Evolutionary conservation across 1,140 invertebrate species (phyloP).

Genomic region (Temnothorax curvispinosus): DNA sequence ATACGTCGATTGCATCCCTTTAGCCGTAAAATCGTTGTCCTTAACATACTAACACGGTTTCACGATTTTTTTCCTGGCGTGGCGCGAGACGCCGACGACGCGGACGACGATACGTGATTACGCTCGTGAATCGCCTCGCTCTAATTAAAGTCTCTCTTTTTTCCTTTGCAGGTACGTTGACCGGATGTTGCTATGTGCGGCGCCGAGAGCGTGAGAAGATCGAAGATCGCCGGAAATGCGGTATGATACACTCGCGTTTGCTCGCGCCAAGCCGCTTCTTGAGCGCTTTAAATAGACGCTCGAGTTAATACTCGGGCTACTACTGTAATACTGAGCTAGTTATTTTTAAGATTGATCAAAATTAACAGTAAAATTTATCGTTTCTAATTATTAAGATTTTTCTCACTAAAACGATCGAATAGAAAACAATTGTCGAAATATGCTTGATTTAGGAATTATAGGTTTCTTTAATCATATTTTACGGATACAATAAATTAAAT

Average conservation of each 20-base stretch:
- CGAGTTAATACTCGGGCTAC: background rate
- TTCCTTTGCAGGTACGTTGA: slow-evolving; percentile 75
- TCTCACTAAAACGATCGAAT: background rate
- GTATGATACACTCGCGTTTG: slow-evolving; percentile 52
- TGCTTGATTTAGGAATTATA: background rate
- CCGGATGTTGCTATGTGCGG: slow-evolving; percentile 49
- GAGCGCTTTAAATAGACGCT: background rate
- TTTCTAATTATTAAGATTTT: no score
- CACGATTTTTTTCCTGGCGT: background rate
- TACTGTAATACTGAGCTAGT: background rate
- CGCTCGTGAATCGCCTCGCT: slow-evolving; percentile 51
- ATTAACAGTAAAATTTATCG: background rate
- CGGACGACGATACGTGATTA: slow-evolving; percentile 54
- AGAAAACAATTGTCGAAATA: slow-evolving; percentile 9
- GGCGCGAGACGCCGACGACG: slow-evolving; percentile 15
- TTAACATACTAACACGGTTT: slow-evolving; percentile 67
- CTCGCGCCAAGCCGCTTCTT: background rate
- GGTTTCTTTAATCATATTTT: background rate
- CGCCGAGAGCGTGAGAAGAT: slow-evolving; percentile 70
- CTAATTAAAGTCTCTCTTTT: slow-evolving; percentile 70
- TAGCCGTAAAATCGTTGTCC: background rate
- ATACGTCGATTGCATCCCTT: background rate
- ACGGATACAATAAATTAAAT: background rate
- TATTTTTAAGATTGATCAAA: background rate
- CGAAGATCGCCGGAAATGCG: slow-evolving; percentile 66